Percentiles rank a stretch among this genome's conserved stretches.
These are phyloP conservation scores for Sitta europaea DNA, from an alignment of 2,113 vertebrate species.

Conservation along the genomic window DNA sequence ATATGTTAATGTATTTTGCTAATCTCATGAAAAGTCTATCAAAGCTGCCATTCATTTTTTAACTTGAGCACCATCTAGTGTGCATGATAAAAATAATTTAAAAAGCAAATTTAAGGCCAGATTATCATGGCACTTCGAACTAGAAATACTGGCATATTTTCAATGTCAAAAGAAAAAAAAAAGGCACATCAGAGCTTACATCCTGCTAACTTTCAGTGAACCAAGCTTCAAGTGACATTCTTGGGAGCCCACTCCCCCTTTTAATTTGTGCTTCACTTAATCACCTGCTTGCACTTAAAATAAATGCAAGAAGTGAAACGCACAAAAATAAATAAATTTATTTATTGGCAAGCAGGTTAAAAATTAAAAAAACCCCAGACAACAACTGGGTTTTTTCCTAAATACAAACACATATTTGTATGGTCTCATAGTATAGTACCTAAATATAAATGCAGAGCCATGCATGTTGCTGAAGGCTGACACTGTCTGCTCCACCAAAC, in stretches of 20 bases:
- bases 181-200: neutral
- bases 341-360: neutral
- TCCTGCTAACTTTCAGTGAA: neutral
- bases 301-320: neutral
- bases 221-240: neutral
- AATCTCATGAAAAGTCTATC: neutral
- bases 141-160: neutral
- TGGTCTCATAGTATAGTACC: neutral
- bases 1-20: neutral
- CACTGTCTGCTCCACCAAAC: neutral
- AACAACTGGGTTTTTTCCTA: neutral
- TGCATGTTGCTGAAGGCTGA: neutral
- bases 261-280: neutral
- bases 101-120: neutral
- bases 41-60: neutral
- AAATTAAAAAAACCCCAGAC: neutral
- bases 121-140: neutral
- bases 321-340: neutral
- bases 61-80: conserved; percentile 65
- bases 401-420: neutral
- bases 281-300: neutral
- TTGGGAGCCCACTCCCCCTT: neutral
- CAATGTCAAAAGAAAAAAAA: neutral
- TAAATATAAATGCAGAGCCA: neutral
- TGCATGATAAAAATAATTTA: neutral